Conservation (phyloP, 2,113 vertebrate species). For the Bambusicola thoracicus region DNA sequence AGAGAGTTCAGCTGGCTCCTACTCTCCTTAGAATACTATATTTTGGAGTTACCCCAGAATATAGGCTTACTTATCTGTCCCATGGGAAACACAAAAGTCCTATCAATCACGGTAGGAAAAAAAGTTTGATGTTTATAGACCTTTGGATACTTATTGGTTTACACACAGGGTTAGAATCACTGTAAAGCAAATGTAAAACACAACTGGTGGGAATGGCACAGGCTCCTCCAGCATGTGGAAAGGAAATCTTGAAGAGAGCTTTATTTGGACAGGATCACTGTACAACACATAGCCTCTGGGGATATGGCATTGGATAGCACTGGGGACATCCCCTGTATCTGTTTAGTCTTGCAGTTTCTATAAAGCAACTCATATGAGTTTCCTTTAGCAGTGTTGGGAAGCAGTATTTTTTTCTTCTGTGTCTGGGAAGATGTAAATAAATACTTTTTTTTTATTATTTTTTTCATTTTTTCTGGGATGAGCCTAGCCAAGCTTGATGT, state of each 20-base stretch:
- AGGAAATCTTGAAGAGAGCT: rapidly evolving
- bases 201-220: neutral
- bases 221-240: neutral
- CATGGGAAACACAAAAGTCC: neutral
- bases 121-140: neutral
- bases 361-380: neutral
- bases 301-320: neutral
- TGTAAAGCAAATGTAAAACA: neutral
- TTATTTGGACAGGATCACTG: neutral
- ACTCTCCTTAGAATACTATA: neutral
- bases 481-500: neutral
- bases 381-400: neutral
- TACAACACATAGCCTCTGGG: rapidly evolving
- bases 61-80: neutral
- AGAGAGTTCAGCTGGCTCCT: constrained; percentile 22
- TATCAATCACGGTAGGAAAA: neutral
- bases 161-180: neutral
- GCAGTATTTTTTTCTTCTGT: neutral
- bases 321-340: neutral
- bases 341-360: neutral
- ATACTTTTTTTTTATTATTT: neutral
- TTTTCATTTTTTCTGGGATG: neutral
- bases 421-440: neutral
- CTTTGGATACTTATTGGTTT: neutral
- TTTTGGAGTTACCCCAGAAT: neutral